Conservation (phyloP, 2,888 invertebrate species). For the Ornithoptera alexandrae region DNA sequence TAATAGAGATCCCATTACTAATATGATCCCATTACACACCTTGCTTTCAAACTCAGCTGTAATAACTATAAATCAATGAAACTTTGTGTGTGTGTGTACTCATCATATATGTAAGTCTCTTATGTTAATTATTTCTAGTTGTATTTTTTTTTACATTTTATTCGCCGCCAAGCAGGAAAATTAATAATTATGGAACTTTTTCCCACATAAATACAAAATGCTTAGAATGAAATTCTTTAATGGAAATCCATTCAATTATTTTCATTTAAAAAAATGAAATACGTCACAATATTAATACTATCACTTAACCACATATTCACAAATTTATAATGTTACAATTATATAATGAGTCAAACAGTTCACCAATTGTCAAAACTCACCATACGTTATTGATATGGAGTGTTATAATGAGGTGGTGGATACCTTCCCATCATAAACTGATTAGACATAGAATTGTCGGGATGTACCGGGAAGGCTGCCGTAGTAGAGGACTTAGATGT, state of each 20-base stretch:
- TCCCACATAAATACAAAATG: slow-evolving; percentile 10
- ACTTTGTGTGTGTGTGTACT: no score
- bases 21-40: background rate
- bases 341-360: background rate
- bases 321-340: background rate
- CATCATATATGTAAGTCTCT: background rate
- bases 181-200: slow-evolving; percentile 3
- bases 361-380: slow-evolving; percentile 7
- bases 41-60: no score
- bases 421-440: slow-evolving; percentile 14
- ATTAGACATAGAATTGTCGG: slow-evolving; percentile 8
- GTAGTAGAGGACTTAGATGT: slow-evolving; percentile 2
- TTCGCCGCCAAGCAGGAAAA: slow-evolving; percentile 15
- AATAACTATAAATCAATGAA: no score
- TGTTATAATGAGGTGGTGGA: slow-evolving; percentile 8
- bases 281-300: slow-evolving; percentile 6
- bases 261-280: slow-evolving; percentile 3
- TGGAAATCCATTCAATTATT: slow-evolving; percentile 11
- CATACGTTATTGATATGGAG: slow-evolving; percentile 10
- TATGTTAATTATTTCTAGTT: background rate
- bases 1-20: background rate
- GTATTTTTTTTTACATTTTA: background rate
- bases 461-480: slow-evolving; percentile 11
- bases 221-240: background rate
- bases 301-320: slow-evolving; percentile 8